These are phyloP conservation scores for Strigamia maritima DNA, from an alignment of 2,888 invertebrate species.

Conservation along the genomic window DNA sequence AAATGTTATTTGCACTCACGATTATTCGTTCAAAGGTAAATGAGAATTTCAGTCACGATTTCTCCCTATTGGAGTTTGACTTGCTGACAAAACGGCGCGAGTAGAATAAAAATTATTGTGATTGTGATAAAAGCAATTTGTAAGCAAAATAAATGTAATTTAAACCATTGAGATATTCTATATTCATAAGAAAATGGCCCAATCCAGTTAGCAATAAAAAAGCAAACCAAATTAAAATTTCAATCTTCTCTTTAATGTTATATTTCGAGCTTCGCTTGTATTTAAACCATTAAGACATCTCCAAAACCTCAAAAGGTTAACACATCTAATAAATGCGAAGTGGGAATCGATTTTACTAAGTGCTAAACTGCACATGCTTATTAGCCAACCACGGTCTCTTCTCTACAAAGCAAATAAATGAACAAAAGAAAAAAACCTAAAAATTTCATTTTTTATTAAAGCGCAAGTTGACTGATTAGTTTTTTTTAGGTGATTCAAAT, in stretches of 20 bases:
- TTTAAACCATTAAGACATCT: conserved; percentile 1
- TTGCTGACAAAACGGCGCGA: conserved; percentile 5
- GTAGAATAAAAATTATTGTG: conserved; percentile 13
- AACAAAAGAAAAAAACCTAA: too few relatives aligned
- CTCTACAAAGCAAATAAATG: background rate
- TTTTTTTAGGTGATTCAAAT: too few relatives aligned
- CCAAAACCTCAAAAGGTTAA: conserved; percentile 15
- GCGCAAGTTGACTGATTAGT: too few relatives aligned
- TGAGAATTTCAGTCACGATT: conserved; percentile 19
- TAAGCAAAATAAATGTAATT: background rate
- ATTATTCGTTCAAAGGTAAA: background rate
- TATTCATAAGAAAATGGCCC: background rate
- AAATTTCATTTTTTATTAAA: too few relatives aligned
- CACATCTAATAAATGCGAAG: background rate
- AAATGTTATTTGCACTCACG: background rate
- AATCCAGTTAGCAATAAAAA: background rate
- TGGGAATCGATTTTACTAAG: conserved; percentile 9
- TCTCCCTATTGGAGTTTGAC: background rate
- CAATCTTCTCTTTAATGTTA: background rate
- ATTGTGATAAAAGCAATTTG: background rate
- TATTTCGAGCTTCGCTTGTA: background rate
- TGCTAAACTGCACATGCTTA: background rate
- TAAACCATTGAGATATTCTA: background rate
- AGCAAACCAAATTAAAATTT: background rate
- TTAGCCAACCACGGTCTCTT: background rate